Evolutionary conservation across 2,797 vertebrate species (phyloP), one percentile per base, ranked within the genome.

Genomic region (Limnodromus scolopaceus): DNA sequence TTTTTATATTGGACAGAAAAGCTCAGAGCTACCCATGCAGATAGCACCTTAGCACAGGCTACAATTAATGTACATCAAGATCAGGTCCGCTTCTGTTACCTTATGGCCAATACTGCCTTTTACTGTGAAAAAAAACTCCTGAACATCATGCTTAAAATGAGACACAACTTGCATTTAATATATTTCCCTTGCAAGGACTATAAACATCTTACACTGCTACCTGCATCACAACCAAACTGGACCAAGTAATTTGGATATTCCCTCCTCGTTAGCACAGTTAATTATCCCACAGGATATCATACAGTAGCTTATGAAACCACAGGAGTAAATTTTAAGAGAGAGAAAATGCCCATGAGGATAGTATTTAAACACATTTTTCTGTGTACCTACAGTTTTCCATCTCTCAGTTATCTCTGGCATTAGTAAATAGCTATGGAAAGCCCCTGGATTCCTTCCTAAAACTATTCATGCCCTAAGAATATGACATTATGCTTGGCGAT

Each of bases 11-110:
- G 25, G 82, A 89, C 39, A 89, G 87, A 88, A 87, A 89, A 94
- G 93, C 89, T 95, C 92, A 53, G 81, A 96, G 78, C 70, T 84
- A 89, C 45, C 57, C 64, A 53, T 64, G 93, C 91, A 93, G 84
- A 93, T 3, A 96, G 82, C 84, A 89, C 86, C 84, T 89, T 54
- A 16, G 84, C 39, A 79, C 36, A 92, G 51, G 27, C 55, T 84
- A 77, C 72, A 93, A 87, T 92, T 87, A 94, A 86, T 8, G 13
- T 63, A 57, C 46, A 61, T 11, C 32, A 20, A 65, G 61, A 75
- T 25, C 77, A 93, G 43, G 43, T 63, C 34, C 54, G 36, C 68
- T 76, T 8, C 57, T 55, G 38, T 25, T 88, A 49, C 30, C 23
- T 87, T 27, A 48, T 20, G 22, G 51, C 22, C 25, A 87, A 57